Evolutionary conservation across 2,113 vertebrate species (phyloP), one percentile per base, ranked within the genome.

Genomic region (Plotosus lineatus): DNA sequence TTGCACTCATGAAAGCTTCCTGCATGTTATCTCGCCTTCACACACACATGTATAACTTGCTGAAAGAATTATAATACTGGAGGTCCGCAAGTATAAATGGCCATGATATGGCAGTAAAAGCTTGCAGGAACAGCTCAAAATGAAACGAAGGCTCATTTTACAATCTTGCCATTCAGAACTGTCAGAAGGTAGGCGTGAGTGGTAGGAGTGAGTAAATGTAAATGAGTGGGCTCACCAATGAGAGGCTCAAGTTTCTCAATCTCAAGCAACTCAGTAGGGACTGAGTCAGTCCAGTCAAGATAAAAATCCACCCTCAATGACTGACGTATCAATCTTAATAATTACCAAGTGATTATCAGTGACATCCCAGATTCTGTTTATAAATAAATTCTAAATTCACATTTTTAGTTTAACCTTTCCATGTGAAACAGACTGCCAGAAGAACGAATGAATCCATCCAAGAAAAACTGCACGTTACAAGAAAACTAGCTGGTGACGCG

Each of bases 141-240:
- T 31, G 73, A 60, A 78, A 75, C 63, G n/a, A 69, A 36, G 68
- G 56, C 60, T 78, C 55, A 46, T 42, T 17, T 21, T 78, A 78
- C 60, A 15, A 68, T 78, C 40, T 46, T 14, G 56, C 82, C 72
- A 58, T 66, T 56, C 17, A 79, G 65, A 38, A 58, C 44, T 33
- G 79, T 19, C n/a, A 74, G 66, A 23, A 71, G 50, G 75, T 83
- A 48, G 44, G 76, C 31, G n/a, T 38, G 23, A 60, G n/a, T n/a
- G n/a, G n/a, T n/a, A n/a, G n/a, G n/a, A n/a, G n/a, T n/a, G n/a
- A n/a, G n/a, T n/a, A n/a, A n/a, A n/a, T n/a, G n/a, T n/a, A n/a
- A n/a, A n/a, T n/a, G n/a, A n/a, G 53, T 17, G 40, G 38, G 53
- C 61, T 69, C 33, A n/a, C 58, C 60, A 75, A 42, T 31, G 68